phyloP scores from a whole-genome alignment of 2,797 vertebrate species.

The Aplochiton taeniatus region DNA sequence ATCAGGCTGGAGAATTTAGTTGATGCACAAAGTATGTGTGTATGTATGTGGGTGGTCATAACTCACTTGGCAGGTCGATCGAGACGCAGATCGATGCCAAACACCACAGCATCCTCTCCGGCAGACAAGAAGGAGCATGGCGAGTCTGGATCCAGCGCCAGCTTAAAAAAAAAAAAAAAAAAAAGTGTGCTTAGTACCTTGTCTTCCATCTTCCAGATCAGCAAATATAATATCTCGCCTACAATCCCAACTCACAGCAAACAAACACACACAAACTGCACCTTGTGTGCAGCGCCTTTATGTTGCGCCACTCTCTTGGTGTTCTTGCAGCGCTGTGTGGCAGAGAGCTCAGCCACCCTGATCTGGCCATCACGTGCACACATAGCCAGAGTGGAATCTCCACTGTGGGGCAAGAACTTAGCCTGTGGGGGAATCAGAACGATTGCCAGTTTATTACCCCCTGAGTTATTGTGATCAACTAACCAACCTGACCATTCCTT shows the following conservation, averaged over 20 bases:
- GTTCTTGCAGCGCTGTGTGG: conserved; percentile 95
- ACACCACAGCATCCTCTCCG: conserved; percentile 94
- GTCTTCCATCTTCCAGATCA: neutral
- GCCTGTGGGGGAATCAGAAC: conserved; percentile 73
- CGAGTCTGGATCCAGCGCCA: conserved; percentile 94
- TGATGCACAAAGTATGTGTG: neutral
- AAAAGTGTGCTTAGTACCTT: too few relatives aligned
- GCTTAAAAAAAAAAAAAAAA: conserved; percentile 64
- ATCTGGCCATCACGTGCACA: conserved; percentile 95
- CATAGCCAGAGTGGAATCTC: conserved; percentile 96
- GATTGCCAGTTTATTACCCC: neutral
- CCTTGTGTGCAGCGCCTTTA: conserved; percentile 96
- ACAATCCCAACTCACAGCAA: neutral
- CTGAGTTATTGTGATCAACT: neutral
- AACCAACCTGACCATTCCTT: too few relatives aligned
- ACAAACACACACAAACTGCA: neutral
- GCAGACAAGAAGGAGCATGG: conserved; percentile 95
- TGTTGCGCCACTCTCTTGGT: conserved; percentile 96
- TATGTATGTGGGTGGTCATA: neutral
- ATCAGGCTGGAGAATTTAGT: neutral
- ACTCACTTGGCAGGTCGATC: conserved; percentile 94
- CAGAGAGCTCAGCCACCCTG: conserved; percentile 91
- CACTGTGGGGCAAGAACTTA: conserved; percentile 96
- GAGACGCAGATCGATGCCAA: conserved; percentile 91
- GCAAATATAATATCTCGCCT: neutral